Evolutionary conservation across 2,888 invertebrate species (phyloP), one percentile per base, ranked within the genome.

Genomic region (Chalcis sispes): DNA sequence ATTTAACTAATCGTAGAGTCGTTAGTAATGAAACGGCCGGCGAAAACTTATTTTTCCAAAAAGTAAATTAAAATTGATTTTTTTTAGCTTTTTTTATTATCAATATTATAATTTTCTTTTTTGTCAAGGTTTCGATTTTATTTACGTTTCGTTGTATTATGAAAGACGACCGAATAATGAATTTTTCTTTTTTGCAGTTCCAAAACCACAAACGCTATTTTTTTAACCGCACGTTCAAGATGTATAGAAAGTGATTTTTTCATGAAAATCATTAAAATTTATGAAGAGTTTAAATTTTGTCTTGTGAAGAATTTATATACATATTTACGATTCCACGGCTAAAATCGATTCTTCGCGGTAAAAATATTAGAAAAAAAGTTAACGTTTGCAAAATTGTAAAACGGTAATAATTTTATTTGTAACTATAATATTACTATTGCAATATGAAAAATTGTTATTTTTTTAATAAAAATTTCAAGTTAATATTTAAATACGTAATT

Each of bases 1-100:
- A 85, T 86, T 83, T 83, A 83, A 83, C 82, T 83, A 86, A 86
- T 85, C 82, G 64, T 66, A 58, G 77, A 75, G 69, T 81, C 82
- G 84, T 85, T 85, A 85, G 77, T 77, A 80, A 77, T 76, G 77
- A 72, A 5, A 15, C 46, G n/a, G 32, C 25, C 48, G 42, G 58
- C 52, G 59, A 65, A 65, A 65, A 20, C 50, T 42, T 69, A 56
- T 69, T 61, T 4, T n/a, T n/a, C n/a, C n/a, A 3, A 18, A 8
- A 13, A 23, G 13, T 2, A 13, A 29, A 36, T 36, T 36, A 36
- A 36, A 36, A 36, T 7, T 36, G 36, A 7, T 10, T 36, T 42
- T 7, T 2, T 42, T 15, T 13, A 15, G 42, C 15, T 42, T 42
- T 42, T 15, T 42, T 42, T 8, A 13, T 13, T 42, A 8, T 42